phyloP scores from a whole-genome alignment of 2,888 invertebrate species.

The Phortica okadai region DNA sequence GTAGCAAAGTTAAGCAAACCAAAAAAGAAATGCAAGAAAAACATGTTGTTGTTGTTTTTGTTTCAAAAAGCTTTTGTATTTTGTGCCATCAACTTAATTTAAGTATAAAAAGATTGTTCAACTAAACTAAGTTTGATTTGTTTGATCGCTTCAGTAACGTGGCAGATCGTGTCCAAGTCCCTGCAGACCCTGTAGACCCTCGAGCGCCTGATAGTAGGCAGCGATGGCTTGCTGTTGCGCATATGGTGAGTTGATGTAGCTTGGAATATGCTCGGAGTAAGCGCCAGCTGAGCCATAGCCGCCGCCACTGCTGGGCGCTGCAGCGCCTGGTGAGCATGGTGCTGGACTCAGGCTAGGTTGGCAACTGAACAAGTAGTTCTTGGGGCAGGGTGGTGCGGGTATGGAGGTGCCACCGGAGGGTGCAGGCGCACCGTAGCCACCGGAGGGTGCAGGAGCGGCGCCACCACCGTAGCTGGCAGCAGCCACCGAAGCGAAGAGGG shows the following conservation, averaged over 20 bases:
- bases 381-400: constrained; percentile 62
- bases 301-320: neutral
- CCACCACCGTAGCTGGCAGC: constrained; percentile 37
- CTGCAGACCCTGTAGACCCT: constrained; percentile 32
- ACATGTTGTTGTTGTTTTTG: neutral
- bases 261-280: constrained; percentile 50
- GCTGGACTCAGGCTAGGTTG: constrained; percentile 61
- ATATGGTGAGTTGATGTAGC: constrained; percentile 42
- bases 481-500: constrained; percentile 45
- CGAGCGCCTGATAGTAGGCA: constrained; percentile 36
- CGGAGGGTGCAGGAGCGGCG: constrained; percentile 43
- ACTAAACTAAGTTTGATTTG: constrained; percentile 28
- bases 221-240: constrained; percentile 7
- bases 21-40: constrained; percentile 15
- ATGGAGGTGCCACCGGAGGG: constrained; percentile 36
- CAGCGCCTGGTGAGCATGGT: constrained; percentile 47
- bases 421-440: constrained; percentile 30
- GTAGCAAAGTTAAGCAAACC: too few relatives aligned
- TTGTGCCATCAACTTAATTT: constrained; percentile 49
- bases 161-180: neutral
- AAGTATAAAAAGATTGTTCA: neutral
- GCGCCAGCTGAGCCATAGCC: constrained; percentile 53
- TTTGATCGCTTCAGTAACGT: neutral
- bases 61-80: constrained; percentile 37
- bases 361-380: constrained; percentile 66